Percentiles rank a stretch among this genome's conserved stretches.
phyloP scores from a whole-genome alignment of 2,113 vertebrate species.

The Rutilus rutilus region DNA sequence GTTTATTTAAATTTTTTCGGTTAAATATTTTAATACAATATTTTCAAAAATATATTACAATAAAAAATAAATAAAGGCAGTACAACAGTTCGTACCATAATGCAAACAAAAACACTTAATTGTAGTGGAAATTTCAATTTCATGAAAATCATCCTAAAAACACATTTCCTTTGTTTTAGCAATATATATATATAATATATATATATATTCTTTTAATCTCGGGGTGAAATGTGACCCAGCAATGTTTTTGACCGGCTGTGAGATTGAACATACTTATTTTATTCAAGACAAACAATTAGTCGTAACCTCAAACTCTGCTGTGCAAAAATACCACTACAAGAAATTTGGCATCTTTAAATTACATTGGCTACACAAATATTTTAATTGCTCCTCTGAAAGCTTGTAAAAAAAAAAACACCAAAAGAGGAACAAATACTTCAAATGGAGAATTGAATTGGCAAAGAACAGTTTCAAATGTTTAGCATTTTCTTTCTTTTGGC shows the following conservation, averaged over 20 bases:
- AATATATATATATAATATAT: neutral
- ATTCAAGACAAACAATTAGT: slow-evolving; percentile 40
- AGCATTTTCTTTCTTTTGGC: slow-evolving; percentile 34
- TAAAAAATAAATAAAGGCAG: neutral
- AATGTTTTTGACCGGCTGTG: neutral
- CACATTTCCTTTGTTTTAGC: neutral
- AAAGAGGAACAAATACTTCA: slow-evolving; percentile 45
- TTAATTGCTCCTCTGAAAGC: slow-evolving; percentile 59
- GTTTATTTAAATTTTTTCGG: too few species aligned
- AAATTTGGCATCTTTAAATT: slow-evolving; percentile 57
- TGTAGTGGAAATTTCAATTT: neutral
- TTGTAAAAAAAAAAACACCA: slow-evolving; percentile 55
- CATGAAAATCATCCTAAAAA: neutral
- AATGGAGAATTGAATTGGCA: slow-evolving; percentile 24
- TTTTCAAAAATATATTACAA: too few species aligned
- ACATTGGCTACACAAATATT: slow-evolving; percentile 59
- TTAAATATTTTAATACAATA: too few species aligned
- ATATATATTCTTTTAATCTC: neutral
- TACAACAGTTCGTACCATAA: neutral
- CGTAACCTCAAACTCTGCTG: slow-evolving; percentile 42
- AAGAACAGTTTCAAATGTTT: slow-evolving; percentile 36
- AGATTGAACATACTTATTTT: neutral
- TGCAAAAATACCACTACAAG: slow-evolving; percentile 54
- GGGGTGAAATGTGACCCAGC: neutral
- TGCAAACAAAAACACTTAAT: neutral